phyloP scores from a whole-genome alignment of 2,113 vertebrate genomes.

The Paracanthobrama guichenoti region DNA sequence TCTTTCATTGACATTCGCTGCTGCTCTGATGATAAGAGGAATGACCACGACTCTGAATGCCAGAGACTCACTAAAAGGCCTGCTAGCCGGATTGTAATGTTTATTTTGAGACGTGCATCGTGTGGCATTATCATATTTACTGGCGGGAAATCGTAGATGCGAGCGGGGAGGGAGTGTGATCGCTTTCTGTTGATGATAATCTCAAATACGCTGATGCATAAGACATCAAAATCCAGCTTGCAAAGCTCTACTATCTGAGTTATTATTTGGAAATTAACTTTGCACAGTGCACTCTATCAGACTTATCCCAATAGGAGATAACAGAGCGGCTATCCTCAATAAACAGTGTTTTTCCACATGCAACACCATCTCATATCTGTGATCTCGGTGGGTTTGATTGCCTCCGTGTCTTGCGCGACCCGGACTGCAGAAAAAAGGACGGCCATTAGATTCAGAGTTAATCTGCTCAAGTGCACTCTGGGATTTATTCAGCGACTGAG shows the following conservation, averaged over 20 bases:
- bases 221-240: neutral
- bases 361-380: neutral
- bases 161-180: neutral
- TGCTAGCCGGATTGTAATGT: neutral
- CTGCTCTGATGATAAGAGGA: conserved; percentile 34
- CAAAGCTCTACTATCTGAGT: neutral
- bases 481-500: conserved; percentile 30
- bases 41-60: neutral
- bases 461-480: conserved; percentile 33
- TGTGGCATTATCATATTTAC: conserved; percentile 32
- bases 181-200: conserved; percentile 11
- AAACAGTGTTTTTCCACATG: neutral
- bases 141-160: neutral
- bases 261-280: conserved; percentile 8
- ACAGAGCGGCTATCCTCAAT: neutral
- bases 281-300: neutral
- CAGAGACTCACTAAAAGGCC: conserved; percentile 2
- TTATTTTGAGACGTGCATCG: conserved; percentile 21
- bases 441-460: neutral
- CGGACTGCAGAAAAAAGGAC: conserved; percentile 8
- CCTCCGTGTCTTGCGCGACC: neutral
- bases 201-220: neutral
- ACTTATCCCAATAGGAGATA: neutral
- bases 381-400: neutral
- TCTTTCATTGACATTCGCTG: conserved; percentile 37